A percentile compares a stretch with the other conserved stretches of the same genome.
Conservation (phyloP, 2,797 vertebrate species). For the Zenarchopterus dispar region DNA sequence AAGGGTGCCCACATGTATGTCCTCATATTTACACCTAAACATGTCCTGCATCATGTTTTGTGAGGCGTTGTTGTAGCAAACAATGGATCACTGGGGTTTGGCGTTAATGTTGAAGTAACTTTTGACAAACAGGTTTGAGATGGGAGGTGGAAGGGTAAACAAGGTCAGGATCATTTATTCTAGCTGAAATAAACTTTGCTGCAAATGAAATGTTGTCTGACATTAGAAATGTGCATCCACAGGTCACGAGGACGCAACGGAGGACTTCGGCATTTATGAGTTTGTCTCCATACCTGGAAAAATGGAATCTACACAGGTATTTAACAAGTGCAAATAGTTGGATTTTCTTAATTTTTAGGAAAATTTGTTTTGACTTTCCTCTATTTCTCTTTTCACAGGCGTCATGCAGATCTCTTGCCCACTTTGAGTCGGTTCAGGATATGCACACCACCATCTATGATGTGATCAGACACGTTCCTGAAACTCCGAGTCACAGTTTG, state of each 20-base stretch:
- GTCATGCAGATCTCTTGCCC: constrained; percentile 81
- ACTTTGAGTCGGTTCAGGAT: constrained; percentile 82
- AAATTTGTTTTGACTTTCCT: constrained; percentile 22
- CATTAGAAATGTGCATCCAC: constrained; percentile 40
- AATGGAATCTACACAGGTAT: constrained; percentile 86
- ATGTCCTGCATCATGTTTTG: constrained; percentile 3
- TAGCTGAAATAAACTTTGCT: constrained; percentile 12
- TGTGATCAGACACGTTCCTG: constrained; percentile 92
- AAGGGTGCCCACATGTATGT: background rate
- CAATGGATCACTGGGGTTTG: background rate
- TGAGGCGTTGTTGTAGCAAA: background rate
- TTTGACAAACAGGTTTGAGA: constrained; percentile 19
- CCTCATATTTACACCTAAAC: constrained; percentile 11
- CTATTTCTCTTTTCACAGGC: constrained; percentile 76
- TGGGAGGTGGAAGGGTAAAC: constrained; percentile 15
- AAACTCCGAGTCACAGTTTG: constrained; percentile 81
- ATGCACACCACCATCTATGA: constrained; percentile 92
- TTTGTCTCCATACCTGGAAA: constrained; percentile 91
- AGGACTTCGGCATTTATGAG: constrained; percentile 98
- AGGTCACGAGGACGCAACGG: constrained; percentile 94
- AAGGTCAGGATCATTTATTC: background rate
- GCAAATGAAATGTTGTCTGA: constrained; percentile 4
- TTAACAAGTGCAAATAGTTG: background rate
- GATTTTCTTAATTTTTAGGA: background rate
- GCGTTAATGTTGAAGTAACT: background rate